Evolutionary conservation across 2,797 vertebrate species (phyloP).

Genomic region (Galagoides demidoff): DNA sequence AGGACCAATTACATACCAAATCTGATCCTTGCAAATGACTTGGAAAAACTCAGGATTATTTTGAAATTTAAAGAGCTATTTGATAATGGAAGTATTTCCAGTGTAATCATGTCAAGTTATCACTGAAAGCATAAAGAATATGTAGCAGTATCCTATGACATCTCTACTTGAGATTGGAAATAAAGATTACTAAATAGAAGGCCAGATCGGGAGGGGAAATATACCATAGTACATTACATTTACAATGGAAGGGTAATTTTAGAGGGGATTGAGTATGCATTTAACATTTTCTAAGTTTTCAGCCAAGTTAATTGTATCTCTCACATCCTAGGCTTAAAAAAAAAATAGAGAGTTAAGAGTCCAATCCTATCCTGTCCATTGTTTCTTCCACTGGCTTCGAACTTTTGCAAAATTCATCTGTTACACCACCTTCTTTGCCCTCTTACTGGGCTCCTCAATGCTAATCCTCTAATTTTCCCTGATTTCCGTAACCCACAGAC

Average conservation of each 20-base stretch:
- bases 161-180: not conserved
- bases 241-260: not conserved
- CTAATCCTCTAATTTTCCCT: not conserved
- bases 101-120: not conserved
- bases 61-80: not conserved
- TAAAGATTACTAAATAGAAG: not conserved
- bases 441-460: not conserved
- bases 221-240: not conserved
- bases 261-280: not conserved
- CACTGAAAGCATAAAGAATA: not conserved
- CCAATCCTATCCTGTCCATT: not conserved
- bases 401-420: not conserved
- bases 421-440: not conserved
- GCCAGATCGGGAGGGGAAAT: not conserved
- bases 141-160: not conserved
- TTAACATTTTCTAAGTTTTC: constrained; percentile 29
- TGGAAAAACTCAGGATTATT: not conserved
- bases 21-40: constrained; percentile 1
- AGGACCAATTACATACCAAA: not conserved
- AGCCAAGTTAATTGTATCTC: not conserved
- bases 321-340: not conserved
- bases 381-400: not conserved
- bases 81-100: not conserved
- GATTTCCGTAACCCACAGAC: not conserved
- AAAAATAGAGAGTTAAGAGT: not conserved